Base-by-base conservation (phyloP, 2,888 invertebrate species). In the Caenorhabditis zanzibari region DNA sequence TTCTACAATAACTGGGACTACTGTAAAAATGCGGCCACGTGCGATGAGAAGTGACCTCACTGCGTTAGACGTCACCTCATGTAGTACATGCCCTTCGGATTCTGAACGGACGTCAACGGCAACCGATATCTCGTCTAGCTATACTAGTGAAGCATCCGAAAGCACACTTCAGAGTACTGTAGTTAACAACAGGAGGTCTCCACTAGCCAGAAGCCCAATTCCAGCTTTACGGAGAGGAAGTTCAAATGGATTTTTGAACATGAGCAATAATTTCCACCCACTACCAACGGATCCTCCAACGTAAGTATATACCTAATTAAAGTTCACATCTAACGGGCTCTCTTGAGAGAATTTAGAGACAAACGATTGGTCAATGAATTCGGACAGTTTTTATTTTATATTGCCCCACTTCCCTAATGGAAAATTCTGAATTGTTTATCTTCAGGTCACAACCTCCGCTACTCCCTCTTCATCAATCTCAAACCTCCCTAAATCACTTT, bases 101-200 rank as follows among this genome's bases (percentile, higher is more conserved):
- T 87, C 86, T 0, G 84, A 84, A 28, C 24, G 84, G 5, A 77
- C 84, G 7, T 84, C 84, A 6, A 84, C 81, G 1, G 84, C 80
- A 16, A 84, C 84, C n/a, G 84, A 84, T 59, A 64, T 77, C n/a
- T 80, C 80, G 5, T 81, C 80, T 1, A 26, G 12, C 9, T 81
- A 71, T 68, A 52, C 47, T 14, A 52, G 49, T 10, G 75, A 59
- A 32, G 68, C 61, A 0, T 81, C 87, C 6, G 84, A 80, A 32
- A 81, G 73, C 22, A 87, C 87, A 9, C 66, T 82, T 1, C 73
- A 73, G 35, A 82, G 77, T 52, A 81, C 74, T 19, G 61, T 66
- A 28, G 68, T 81, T 6, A 47, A 35, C 16, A 44, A 35, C 44
- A 19, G 68, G 26, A 52, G 68, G 10, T 54, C 54, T 10, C 68